Conservation (phyloP, 2,888 invertebrate species). For the Frankliniella fusca region DNA sequence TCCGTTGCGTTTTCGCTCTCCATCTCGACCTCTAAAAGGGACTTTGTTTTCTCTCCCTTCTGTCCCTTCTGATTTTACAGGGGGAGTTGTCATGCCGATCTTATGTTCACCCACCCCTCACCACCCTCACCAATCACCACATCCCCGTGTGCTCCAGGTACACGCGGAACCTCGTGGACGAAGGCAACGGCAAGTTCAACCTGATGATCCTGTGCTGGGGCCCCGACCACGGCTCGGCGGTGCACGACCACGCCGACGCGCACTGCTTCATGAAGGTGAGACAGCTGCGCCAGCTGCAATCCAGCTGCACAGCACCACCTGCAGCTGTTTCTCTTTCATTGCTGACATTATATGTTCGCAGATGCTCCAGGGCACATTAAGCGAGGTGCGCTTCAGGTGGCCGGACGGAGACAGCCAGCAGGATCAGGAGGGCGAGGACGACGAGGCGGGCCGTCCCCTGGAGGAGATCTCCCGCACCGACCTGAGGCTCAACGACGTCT, state of each 20-base stretch:
- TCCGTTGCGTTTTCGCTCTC: too few relatives aligned
- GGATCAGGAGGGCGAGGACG: not conserved
- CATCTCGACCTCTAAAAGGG: too few relatives aligned
- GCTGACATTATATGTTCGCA: not conserved
- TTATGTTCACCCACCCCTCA: not conserved
- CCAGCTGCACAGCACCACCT: too few relatives aligned
- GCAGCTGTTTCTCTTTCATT: too few relatives aligned
- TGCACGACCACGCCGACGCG: conserved; percentile 93
- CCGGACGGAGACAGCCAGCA: conserved; percentile 43
- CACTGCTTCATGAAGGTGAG: conserved; percentile 91
- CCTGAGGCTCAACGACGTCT: conserved; percentile 72
- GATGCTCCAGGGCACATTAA: conserved; percentile 73
- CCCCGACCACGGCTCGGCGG: conserved; percentile 87
- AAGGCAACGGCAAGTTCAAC: conserved; percentile 95
- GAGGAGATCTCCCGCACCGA: conserved; percentile 60
- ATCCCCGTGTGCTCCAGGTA: conserved; percentile 59
- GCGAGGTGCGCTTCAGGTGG: conserved; percentile 68
- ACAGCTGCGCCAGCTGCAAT: too few relatives aligned
- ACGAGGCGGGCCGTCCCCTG: conserved; percentile 48
- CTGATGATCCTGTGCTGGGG: conserved; percentile 98
- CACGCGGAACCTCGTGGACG: conserved; percentile 92
- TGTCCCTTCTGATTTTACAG: too few relatives aligned
- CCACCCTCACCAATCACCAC: conserved; percentile 17
- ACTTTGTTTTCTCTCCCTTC: too few relatives aligned
- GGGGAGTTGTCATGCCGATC: too few relatives aligned